Evolutionary conservation across 2,113 vertebrate species (phyloP).

Genomic region (Sphyrna mokarran): DNA sequence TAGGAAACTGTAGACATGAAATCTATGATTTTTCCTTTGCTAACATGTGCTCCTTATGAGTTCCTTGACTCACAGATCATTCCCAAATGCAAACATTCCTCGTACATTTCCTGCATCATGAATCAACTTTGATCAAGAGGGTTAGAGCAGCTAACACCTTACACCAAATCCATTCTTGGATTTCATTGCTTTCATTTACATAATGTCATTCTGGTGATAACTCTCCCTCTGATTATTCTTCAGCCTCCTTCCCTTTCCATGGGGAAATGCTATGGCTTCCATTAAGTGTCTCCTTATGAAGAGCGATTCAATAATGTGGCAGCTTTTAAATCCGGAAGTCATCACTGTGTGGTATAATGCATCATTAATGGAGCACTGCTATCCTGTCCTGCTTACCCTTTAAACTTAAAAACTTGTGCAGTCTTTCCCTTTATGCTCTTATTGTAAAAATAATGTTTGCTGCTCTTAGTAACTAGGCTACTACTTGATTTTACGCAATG

Average conservation of each 20-base stretch:
- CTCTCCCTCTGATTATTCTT: not conserved
- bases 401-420: constrained; percentile 1
- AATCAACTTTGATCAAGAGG: not conserved
- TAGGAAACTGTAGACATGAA: not conserved
- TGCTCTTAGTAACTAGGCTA: not conserved
- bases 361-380: not conserved
- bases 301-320: not conserved
- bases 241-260: not conserved
- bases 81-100: not conserved
- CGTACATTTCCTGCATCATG: not conserved
- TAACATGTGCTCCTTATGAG: not conserved
- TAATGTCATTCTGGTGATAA: not conserved
- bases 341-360: not conserved
- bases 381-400: not conserved
- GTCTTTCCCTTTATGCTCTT: not conserved
- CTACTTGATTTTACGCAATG: not conserved
- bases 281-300: not conserved
- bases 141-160: not conserved
- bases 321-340: not conserved
- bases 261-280: not conserved
- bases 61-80: not conserved
- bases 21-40: not conserved
- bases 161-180: not conserved
- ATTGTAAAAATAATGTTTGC: not conserved
- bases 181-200: not conserved